Percentiles rank a stretch among this genome's conserved stretches.
Conservation (phyloP, 2,797 vertebrate species). For the Macropus fuliginosus region DNA sequence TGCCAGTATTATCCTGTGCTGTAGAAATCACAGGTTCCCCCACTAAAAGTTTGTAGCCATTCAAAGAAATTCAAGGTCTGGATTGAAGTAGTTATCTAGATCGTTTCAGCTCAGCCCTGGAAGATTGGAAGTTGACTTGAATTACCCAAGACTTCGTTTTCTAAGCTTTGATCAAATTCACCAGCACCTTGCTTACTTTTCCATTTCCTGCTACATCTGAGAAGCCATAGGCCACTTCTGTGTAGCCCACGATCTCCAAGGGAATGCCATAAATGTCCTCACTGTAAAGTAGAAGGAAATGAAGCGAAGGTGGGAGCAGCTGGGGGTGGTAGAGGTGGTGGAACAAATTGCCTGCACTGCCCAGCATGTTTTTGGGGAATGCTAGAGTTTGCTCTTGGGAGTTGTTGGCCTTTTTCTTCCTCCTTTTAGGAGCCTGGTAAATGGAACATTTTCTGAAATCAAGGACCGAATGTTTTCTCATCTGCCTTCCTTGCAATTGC, state of each 20-base stretch:
- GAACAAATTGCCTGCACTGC: not conserved
- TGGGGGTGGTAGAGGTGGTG: not conserved
- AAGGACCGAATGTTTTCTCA: constrained; percentile 98
- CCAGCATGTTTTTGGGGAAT: not conserved
- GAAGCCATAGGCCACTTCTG: not conserved
- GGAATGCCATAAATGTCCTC: not conserved
- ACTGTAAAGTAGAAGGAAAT: not conserved
- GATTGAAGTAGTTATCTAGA: constrained; percentile 48
- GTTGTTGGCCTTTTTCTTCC: constrained; percentile 26
- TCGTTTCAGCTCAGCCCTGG: constrained; percentile 54
- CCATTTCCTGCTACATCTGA: not conserved
- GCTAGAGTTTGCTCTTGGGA: not conserved
- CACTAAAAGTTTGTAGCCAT: constrained; percentile 37
- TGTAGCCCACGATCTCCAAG: not conserved
- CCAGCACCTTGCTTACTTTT: not conserved
- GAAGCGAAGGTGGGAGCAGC: not conserved
- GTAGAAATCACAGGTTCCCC: not conserved
- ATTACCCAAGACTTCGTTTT: constrained; percentile 39
- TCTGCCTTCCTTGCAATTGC: constrained; percentile 95
- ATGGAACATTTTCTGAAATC: constrained; percentile 96
- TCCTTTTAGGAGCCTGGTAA: constrained; percentile 93
- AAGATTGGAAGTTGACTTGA: constrained; percentile 27
- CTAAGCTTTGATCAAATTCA: not conserved
- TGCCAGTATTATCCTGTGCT: not conserved
- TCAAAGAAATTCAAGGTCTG: constrained; percentile 64